Base-by-base conservation (phyloP, 2,113 vertebrate species). In the Ophthalmolycus amberensis region DNA sequence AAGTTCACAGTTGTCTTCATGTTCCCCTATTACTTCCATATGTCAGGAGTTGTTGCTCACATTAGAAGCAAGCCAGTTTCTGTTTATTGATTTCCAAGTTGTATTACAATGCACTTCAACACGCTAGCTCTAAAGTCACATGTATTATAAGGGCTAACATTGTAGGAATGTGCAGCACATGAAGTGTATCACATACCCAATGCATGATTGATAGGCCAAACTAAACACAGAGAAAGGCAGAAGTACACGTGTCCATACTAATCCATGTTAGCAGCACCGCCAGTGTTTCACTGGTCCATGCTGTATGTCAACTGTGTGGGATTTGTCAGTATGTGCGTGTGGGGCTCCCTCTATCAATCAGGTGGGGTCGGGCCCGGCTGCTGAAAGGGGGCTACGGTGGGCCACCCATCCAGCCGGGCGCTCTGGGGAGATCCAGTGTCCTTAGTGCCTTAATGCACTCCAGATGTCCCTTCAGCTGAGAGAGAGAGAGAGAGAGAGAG, bases 381-480 rank as follows among this genome's bases (percentile, higher is more conserved):
- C 92, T 95, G 95, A 95, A 93, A 95, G 90, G 91, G 85, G 92
- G 86, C 86, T 85, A 66, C 87, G 85, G 80, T 46, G 82, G 94
- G 93, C 95, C 95, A 96, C 95, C 95, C 95, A 95, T 92, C 90
- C 94, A 94, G 95, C 64, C 79, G 15, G 89, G 88, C 87, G 83
- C 94, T 92, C 86, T 79, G 93, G 91, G 93, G 92, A 91, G 95
- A 95, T 95, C 94, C 87, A 85, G 90, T 95, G 93, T 95, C 94
- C 90, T 94, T 70, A 76, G 86, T 81, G 89, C 85, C 86, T 81
- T 95, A 95, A 95, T 95, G 89, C 74, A 70, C 91, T 95, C 95
- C 95, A 96, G 95, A 96, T 95, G 95, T 94, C 88, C 89, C 69
- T 84, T 90, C 76, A 91, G 91, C 89, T 63, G 25, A 81, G 66